Evolutionary conservation across 2,888 invertebrate species (phyloP), one percentile per base, ranked within the genome.

Genomic region (Pristionchus arcanus): DNA sequence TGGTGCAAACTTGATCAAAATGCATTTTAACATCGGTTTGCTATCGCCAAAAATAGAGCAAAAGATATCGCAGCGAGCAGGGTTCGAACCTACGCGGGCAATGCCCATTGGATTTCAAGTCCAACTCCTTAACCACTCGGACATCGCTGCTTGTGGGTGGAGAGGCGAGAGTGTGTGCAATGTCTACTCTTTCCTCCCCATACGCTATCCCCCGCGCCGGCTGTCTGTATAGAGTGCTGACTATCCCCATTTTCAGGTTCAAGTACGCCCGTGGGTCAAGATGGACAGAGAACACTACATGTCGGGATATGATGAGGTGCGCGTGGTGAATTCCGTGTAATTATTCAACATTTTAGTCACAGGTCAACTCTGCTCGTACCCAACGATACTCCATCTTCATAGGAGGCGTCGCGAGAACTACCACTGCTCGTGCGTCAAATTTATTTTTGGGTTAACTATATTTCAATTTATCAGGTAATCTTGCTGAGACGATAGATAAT

Each of bases 41-140:
- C 28, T 0, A 66, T n/a, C 63, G 2, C 37, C 31, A 66, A 66
- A 66, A 66, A 42, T 49, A 7, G 13, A 31, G 66, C 66, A 86
- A 86, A 86, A 86, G 59, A 66, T 88, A n/a, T 91, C 93, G 94
- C 94, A 92, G 92, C 95, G 95, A 96, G 96, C 96, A 96, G 96
- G 96, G 96, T 96, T 96, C 96, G 96, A 96, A 96, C 96, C 96
- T 96, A 96, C 96, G 96, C 96, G 96, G 96, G 96, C 96, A 96
- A 94, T 96, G 96, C 96, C 96, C 96, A 96, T 96, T 96, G 96
- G 96, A 96, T 96, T 96, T 96, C 96, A 96, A 96, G 96, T 96
- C 96, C 96, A 96, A 96, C 96, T 96, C 96, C 96, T 96, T 96
- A 96, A 96, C 96, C 96, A 96, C 96, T 96, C 96, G 91, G 91